These are phyloP conservation scores for Micrasema longulum DNA, from an alignment of 1,140 invertebrate species.

Conservation along the genomic window DNA sequence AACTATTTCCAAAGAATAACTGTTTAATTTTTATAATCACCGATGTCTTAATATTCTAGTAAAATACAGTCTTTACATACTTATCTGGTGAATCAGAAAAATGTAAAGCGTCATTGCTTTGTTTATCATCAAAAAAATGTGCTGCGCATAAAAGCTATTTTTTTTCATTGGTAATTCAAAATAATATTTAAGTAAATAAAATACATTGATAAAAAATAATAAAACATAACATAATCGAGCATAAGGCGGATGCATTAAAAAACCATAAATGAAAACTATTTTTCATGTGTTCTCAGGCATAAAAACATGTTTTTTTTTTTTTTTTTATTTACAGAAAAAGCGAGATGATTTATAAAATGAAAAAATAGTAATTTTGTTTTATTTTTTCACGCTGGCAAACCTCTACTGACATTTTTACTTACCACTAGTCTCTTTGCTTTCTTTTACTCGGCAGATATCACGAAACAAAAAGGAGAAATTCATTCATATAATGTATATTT, in stretches of 20 bases:
- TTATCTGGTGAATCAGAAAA: no score
- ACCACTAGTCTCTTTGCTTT: slow-evolving; percentile 41
- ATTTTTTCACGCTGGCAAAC: slow-evolving; percentile 42
- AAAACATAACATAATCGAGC: slow-evolving; percentile 12
- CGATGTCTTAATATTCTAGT: no score
- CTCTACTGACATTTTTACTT: slow-evolving; percentile 41
- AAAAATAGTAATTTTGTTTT: slow-evolving; percentile 45
- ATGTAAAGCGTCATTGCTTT: no score
- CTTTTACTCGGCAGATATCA: slow-evolving; percentile 50
- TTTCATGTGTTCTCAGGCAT: slow-evolving; percentile 1
- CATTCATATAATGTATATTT: slow-evolving; percentile 44
- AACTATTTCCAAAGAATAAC: no score
- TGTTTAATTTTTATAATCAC: no score
- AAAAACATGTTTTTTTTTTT: slow-evolving; percentile 11
- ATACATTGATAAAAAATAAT: neutral
- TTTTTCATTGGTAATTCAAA: neutral
- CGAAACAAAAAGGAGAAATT: slow-evolving; percentile 52
- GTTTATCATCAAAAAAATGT: neutral
- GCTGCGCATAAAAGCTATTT: neutral
- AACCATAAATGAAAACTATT: no score
- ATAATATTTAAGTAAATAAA: slow-evolving; percentile 7
- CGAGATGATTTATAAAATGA: slow-evolving; percentile 32
- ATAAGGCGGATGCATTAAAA: slow-evolving; percentile 20
- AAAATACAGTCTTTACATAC: no score
- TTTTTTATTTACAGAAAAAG: slow-evolving; percentile 29